Evolutionary conservation across 1,140 invertebrate genomes (phyloP).

Genomic region (Bombus sylvicola): DNA sequence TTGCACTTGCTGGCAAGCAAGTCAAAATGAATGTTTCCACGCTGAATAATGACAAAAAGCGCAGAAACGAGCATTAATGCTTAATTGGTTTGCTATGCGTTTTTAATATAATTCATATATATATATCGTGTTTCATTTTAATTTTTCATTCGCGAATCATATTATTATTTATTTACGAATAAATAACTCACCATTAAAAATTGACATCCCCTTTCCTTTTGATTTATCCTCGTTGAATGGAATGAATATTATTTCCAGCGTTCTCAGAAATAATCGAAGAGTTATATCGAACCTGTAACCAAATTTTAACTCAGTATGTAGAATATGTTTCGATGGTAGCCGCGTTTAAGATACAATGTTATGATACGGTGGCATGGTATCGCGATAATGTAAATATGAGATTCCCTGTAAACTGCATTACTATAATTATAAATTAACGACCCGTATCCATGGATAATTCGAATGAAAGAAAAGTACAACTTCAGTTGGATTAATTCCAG

Average conservation of each 20-base stretch:
- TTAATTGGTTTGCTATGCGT: not conserved
- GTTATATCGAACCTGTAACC: not conserved
- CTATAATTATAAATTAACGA: not conserved
- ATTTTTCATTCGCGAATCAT: too few relatives aligned
- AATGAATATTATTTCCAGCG: not conserved
- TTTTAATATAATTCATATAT: not conserved
- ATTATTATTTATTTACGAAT: too few relatives aligned
- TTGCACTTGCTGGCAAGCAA: not conserved
- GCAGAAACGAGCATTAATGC: not conserved
- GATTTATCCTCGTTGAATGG: constrained; percentile 1
- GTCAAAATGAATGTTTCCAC: not conserved
- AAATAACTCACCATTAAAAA: too few relatives aligned
- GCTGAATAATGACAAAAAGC: not conserved
- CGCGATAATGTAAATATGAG: not conserved
- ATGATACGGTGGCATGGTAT: too few relatives aligned
- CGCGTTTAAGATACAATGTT: not conserved
- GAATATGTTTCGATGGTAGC: not conserved
- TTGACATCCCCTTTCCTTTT: too few relatives aligned
- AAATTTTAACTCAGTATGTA: not conserved
- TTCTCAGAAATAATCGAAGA: not conserved
- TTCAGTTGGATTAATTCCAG: constrained; percentile 55
- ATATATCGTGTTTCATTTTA: not conserved
- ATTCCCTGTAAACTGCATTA: not conserved
- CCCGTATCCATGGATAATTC: constrained; percentile 8
- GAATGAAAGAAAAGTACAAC: constrained; percentile 33